Evolutionary conservation across 2,888 invertebrate species (phyloP), one percentile per base, ranked within the genome.

Genomic region (Chalcosyrphus nemorum): DNA sequence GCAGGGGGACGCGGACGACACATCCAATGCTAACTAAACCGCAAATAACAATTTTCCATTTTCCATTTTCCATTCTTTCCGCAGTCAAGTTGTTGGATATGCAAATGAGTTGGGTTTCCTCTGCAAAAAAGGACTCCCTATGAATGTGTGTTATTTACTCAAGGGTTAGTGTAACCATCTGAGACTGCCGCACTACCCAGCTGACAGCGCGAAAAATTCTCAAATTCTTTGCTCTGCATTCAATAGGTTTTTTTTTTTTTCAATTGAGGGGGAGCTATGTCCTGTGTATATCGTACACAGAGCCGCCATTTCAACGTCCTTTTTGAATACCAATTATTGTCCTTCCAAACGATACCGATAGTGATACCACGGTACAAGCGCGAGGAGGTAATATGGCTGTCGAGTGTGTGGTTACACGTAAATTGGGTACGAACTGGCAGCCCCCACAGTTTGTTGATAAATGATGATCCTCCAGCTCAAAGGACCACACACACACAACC

Each of bases 11-110:
- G 43, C n/a, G n/a, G n/a, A n/a, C n/a, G 45, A 45, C 45, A 71
- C 80, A 84, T 84, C 84, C 84, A 84, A 84, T 84, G 80, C 80
- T 63, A 84, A 84, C 84, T 84, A 84, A n/a, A 84, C 84, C 84
- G 84, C 84, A 84, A 84, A 84, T 84, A 84, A 80, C 80, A 80
- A 80, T 84, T 84, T 84, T 80, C 84, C 74, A 84, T 84, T 84
- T 84, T 80, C 84, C 74, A 84, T 84, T 84, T 84, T 84, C 80
- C 80, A 80, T 84, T 84, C 50, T 74, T 66, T 72, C 78, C 57
- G 21, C 56, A 45, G 19, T 17, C 13, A 15, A 59, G 61, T 52
- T n/a, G n/a, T n/a, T 70, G 68, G 68, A 75, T 84, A 84, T 84
- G 84, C 80, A 84, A 84, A 84, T 84, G 74, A 84, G 74, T 56